Evolutionary conservation across 2,888 invertebrate species (phyloP).

Genomic region (Caenorhabditis sp.): DNA sequence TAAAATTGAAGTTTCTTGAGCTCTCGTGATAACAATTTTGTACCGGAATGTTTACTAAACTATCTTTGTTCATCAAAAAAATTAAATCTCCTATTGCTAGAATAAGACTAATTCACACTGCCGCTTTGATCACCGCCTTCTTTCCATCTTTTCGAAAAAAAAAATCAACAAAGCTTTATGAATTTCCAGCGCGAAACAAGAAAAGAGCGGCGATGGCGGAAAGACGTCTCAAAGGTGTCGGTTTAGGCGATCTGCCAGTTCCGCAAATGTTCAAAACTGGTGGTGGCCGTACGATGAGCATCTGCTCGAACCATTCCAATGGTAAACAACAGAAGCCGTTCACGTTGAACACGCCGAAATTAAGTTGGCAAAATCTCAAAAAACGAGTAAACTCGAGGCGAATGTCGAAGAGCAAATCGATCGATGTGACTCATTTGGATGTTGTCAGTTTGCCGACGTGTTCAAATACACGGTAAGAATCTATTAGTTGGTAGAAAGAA

Average conservation of each 20-base stretch:
- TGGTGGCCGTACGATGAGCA: slow-evolving; percentile 23
- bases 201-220: slow-evolving; percentile 61
- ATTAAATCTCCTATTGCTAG: neutral
- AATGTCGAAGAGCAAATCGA: slow-evolving; percentile 30
- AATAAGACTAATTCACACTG: neutral
- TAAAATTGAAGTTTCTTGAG: no score
- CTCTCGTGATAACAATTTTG: no score
- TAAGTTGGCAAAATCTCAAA: slow-evolving; percentile 25
- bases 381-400: slow-evolving; percentile 7
- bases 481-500: neutral
- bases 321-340: slow-evolving; percentile 18
- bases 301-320: slow-evolving; percentile 23
- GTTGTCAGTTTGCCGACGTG: slow-evolving; percentile 14
- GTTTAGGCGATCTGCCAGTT: slow-evolving; percentile 53
- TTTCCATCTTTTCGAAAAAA: neutral
- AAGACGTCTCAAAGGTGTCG: slow-evolving; percentile 56
- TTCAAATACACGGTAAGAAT: slow-evolving; percentile 11
- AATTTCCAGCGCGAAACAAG: slow-evolving; percentile 58
- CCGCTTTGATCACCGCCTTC: neutral
- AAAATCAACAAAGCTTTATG: no score
- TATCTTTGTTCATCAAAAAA: neutral
- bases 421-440: slow-evolving; percentile 31
- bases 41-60: no score
- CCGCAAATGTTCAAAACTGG: slow-evolving; percentile 46
- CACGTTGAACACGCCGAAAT: slow-evolving; percentile 12